Percentiles rank a stretch among this genome's conserved stretches.
Evolutionary conservation across 2,888 invertebrate genomes (phyloP).

Genomic region (Drosophila formosana): DNA sequence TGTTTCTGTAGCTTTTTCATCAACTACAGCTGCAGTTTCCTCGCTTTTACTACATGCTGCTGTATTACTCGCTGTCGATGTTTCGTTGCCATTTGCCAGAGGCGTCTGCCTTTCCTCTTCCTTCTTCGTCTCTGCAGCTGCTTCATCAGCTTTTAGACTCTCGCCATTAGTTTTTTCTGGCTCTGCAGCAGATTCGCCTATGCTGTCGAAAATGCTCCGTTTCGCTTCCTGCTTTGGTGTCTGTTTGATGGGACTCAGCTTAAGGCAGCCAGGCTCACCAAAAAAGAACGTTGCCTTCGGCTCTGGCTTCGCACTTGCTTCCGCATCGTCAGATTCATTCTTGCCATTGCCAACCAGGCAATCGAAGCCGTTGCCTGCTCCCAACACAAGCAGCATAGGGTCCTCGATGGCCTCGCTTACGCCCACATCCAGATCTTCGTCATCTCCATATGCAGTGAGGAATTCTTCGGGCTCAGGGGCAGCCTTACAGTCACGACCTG

Average conservation of each 20-base stretch:
- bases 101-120: constrained; percentile 3
- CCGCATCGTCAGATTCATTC: constrained; percentile 86
- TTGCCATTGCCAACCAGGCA: constrained; percentile 90
- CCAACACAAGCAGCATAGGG: constrained; percentile 88
- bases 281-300: constrained; percentile 85
- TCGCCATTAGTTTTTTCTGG: constrained; percentile 70
- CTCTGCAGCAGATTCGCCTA: constrained; percentile 18
- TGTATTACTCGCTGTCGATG: not conserved
- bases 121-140: not conserved
- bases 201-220: constrained; percentile 68
- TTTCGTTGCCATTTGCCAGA: constrained; percentile 36
- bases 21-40: constrained; percentile 4
- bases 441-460: constrained; percentile 4
- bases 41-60: constrained; percentile 4
- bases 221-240: constrained; percentile 63
- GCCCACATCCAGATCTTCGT: constrained; percentile 16
- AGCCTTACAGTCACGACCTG: constrained; percentile 88
- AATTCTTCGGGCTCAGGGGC: constrained; percentile 27
- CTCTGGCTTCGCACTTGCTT: constrained; percentile 84
- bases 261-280: constrained; percentile 85
- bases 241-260: constrained; percentile 83
- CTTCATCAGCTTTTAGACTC: constrained; percentile 24
- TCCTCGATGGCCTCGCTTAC: constrained; percentile 91
- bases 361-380: constrained; percentile 89
- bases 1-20: not conserved